Conservation (phyloP, 2,113 vertebrate genomes). For the Nesogale talazaci region DNA sequence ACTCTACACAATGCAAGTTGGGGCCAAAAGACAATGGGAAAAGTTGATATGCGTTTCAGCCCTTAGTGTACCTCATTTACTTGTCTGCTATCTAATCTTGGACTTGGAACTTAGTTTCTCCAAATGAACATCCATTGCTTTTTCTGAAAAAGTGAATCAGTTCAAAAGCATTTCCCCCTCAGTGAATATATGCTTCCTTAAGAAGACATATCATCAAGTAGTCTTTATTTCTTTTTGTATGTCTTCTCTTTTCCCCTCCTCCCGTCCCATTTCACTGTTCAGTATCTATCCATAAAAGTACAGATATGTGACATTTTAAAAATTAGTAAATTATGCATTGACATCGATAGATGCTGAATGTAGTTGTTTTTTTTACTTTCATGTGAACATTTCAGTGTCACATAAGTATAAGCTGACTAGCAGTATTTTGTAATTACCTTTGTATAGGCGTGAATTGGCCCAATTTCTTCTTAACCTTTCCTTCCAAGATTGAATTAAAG, state of each 20-base stretch:
- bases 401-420: neutral
- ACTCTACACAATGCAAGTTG: neutral
- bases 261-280: neutral
- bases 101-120: neutral
- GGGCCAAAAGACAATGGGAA: neutral
- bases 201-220: neutral
- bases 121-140: neutral
- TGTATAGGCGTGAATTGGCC: neutral
- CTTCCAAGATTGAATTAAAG: slow-evolving; percentile 40
- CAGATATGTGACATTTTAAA: neutral
- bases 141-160: neutral
- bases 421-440: slow-evolving; percentile 3
- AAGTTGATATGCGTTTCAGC: neutral
- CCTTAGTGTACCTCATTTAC: neutral
- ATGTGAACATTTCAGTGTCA: neutral
- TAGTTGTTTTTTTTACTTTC: neutral
- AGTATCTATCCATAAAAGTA: neutral
- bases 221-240: neutral
- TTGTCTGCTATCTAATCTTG: neutral
- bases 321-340: neutral
- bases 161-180: neutral
- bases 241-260: neutral
- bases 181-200: neutral
- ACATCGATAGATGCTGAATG: neutral
- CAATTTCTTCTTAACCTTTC: slow-evolving; percentile 42